These are phyloP conservation scores for Oscheius sp. DNA, from an alignment of 2,888 invertebrate species.

Conservation along the genomic window DNA sequence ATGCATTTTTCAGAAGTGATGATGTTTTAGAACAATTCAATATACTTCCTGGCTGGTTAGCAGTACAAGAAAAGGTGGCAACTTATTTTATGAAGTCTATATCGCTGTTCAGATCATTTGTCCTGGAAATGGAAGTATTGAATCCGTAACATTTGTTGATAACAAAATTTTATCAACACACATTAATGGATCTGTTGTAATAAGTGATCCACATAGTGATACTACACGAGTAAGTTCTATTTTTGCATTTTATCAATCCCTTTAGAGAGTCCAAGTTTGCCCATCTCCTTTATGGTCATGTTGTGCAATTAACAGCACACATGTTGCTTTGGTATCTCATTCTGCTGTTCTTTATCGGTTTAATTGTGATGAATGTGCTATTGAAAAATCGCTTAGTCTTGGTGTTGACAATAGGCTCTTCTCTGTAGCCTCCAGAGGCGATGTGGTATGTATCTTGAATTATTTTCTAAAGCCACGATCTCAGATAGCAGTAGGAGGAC, in stretches of 20 bases:
- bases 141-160: constrained; percentile 38
- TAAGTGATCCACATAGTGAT: constrained; percentile 29
- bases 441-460: constrained; percentile 31
- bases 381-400: constrained; percentile 51
- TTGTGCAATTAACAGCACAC: constrained; percentile 25
- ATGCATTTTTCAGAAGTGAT: constrained; percentile 33
- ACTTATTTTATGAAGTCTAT: not conserved
- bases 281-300: constrained; percentile 60
- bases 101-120: constrained; percentile 26
- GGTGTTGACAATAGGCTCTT: constrained; percentile 60
- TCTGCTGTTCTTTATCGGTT: constrained; percentile 47
- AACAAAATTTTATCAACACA: constrained; percentile 32
- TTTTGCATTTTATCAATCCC: not conserved
- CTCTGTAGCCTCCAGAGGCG: constrained; percentile 42
- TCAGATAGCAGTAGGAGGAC: constrained; percentile 51
- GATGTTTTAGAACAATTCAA: constrained; percentile 56
- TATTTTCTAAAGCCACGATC: not conserved
- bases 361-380: constrained; percentile 52
- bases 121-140: constrained; percentile 37
- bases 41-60: constrained; percentile 47
- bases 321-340: constrained; percentile 45
- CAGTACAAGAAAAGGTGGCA: constrained; percentile 42
- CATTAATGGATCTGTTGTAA: constrained; percentile 36
- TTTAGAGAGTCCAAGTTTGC: constrained; percentile 62
- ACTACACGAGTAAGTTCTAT: constrained; percentile 7